Percentiles rank a stretch among this genome's conserved stretches.
These are phyloP conservation scores for Microctenopoma steveboyesi DNA, from an alignment of 2,797 vertebrate genomes.

Conservation along the genomic window DNA sequence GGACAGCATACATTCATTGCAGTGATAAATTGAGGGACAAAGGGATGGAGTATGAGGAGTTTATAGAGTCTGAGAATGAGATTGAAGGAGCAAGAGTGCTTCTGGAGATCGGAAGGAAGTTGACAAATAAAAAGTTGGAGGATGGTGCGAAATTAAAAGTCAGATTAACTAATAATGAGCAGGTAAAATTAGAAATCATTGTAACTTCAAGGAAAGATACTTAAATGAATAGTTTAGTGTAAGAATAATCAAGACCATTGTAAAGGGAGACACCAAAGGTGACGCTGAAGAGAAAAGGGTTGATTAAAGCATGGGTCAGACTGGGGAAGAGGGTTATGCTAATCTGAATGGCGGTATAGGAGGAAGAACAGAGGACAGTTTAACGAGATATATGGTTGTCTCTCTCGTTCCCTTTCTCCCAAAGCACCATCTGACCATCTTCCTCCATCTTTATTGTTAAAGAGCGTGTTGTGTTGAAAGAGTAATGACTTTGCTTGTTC, in stretches of 20 bases:
- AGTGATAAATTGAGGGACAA: not conserved
- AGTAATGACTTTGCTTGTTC: slow-evolving; percentile 58
- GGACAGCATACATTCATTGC: too few relatives aligned
- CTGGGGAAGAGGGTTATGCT: slow-evolving; percentile 16
- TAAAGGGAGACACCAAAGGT: slow-evolving; percentile 32
- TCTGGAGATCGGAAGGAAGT: not conserved
- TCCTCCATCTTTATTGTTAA: slow-evolving; percentile 52
- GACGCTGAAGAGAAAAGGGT: slow-evolving; percentile 19
- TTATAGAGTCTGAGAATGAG: not conserved
- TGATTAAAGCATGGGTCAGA: slow-evolving; percentile 35
- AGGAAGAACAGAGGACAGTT: slow-evolving; percentile 3
- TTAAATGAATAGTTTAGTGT: slow-evolving; percentile 12
- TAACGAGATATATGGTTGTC: slow-evolving; percentile 15
- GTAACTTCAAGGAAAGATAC: slow-evolving; percentile 21
- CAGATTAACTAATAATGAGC: slow-evolving; percentile 2
- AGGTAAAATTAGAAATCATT: not conserved
- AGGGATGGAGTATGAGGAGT: not conserved
- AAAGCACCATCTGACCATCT: slow-evolving; percentile 23
- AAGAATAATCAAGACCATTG: slow-evolving; percentile 58
- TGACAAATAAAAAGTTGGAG: not conserved
- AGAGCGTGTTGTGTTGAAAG: slow-evolving; percentile 37
- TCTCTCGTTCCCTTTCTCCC: slow-evolving; percentile 7
- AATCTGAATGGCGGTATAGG: slow-evolving; percentile 3
- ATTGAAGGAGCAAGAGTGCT: not conserved
- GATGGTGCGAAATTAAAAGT: slow-evolving; percentile 15